A percentile compares a stretch with the other conserved stretches of the same genome.
Evolutionary conservation across 2,797 vertebrate species (phyloP).

Genomic region (Sphenopsis melanotis): DNA sequence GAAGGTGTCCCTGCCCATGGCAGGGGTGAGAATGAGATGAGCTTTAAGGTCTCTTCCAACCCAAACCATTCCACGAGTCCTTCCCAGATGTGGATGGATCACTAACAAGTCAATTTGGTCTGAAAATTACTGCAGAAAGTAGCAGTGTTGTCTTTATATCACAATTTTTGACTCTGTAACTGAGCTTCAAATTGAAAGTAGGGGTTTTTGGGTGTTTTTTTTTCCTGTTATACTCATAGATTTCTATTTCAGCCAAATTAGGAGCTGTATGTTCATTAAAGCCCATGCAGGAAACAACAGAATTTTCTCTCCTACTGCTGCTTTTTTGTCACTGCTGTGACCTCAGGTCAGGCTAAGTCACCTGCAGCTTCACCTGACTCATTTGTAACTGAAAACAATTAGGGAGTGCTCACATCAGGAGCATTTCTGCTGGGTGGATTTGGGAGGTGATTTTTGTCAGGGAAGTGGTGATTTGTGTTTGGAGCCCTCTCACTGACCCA

Average conservation of each 20-base stretch:
- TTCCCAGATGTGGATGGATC: not conserved
- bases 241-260: not conserved
- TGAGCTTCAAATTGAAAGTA: not conserved
- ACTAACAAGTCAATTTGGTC: not conserved
- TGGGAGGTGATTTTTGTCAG: not conserved
- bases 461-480: not conserved
- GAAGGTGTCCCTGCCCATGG: not conserved
- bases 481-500: not conserved
- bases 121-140: not conserved
- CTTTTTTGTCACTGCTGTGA: not conserved
- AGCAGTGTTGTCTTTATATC: not conserved
- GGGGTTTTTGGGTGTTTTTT: too few species aligned
- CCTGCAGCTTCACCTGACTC: not conserved
- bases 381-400: not conserved
- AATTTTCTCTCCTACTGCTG: not conserved
- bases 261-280: not conserved
- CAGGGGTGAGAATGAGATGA: not conserved
- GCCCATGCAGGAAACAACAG: not conserved
- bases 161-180: not conserved
- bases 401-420: not conserved
- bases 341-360: not conserved
- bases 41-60: not conserved
- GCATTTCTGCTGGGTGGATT: not conserved
- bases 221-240: accelerated
- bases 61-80: not conserved